A percentile compares a stretch with the other conserved stretches of the same genome.
phyloP scores from a whole-genome alignment of 2,797 vertebrate species.

The Dendrocincla tyrannina region DNA sequence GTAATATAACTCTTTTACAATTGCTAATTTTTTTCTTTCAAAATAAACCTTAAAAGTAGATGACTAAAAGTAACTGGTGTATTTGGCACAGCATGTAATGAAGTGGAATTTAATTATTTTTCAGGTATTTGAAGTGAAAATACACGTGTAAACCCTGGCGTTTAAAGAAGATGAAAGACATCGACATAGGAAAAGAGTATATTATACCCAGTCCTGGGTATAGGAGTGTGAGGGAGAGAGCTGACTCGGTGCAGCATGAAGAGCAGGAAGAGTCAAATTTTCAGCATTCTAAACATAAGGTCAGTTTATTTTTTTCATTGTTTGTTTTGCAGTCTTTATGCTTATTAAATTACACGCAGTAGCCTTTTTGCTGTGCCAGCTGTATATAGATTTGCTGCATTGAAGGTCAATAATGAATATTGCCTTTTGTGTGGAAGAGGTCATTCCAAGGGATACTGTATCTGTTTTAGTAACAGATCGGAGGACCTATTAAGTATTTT shows the following conservation, averaged over 20 bases:
- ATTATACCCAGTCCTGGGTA: constrained; percentile 85
- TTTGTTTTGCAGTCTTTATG: background rate
- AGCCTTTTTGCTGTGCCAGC: background rate
- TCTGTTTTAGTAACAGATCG: background rate
- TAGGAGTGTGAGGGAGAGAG: constrained; percentile 78
- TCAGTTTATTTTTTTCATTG: constrained; percentile 48
- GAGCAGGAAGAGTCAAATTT: constrained; percentile 75
- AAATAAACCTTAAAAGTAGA: background rate
- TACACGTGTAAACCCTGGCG: constrained; percentile 67
- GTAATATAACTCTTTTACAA: background rate
- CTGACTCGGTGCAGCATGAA: constrained; percentile 68
- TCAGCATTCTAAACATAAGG: constrained; percentile 77
- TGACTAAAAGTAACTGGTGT: background rate
- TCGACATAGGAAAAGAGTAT: constrained; percentile 88
- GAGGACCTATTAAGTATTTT: background rate
- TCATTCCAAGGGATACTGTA: background rate
- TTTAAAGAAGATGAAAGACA: constrained; percentile 87
- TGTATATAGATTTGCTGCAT: background rate
- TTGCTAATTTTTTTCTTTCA: background rate
- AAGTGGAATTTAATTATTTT: constrained; percentile 7
- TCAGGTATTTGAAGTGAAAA: constrained; percentile 55
- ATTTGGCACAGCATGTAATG: background rate
- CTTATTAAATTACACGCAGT: background rate
- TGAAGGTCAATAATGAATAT: constrained; percentile 38
- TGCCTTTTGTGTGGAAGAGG: background rate